Base-by-base conservation (phyloP, 2,888 invertebrate genomes). In the Cephus spinipes region DNA sequence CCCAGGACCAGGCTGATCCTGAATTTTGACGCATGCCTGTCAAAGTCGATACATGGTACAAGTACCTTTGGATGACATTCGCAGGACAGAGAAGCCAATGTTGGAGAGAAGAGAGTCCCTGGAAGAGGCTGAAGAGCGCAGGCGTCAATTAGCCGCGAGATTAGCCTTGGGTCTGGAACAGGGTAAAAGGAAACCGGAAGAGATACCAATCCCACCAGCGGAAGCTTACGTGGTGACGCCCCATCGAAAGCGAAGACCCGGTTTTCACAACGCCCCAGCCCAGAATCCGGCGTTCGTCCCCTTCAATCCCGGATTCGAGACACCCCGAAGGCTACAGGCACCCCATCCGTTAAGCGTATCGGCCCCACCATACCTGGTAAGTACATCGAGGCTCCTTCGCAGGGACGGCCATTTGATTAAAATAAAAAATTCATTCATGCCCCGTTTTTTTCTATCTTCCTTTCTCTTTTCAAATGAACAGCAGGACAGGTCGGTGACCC, bases 221-320 rank as follows among this genome's bases (percentile, higher is more conserved):
- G 96, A 96, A 90, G 96, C 96, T 87, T 97, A 97, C 88, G 96
- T 97, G 71, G 97, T 97, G 33, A 97, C 97, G 55, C 97, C 97
- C 15, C 97, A 97, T 92, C 93, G 97, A 85, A 97, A 97, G 92
- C 93, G 97, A 90, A 93, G 97, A 89, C 97, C 97, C 1, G 97
- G 97, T 76, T 97, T 97, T 87, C 96, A 97, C 90, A 97, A 97
- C 89, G 96, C 97, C 68, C 97, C 97, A 32, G 96, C 96, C 82
- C 97, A 97, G 89, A 97, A 97, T 92, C 96, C 96, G 81, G 96
- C 97, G 69, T 97, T 97, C 89, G 96, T 97, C 83, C 96, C 97
- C 79, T 96, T 96, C 89, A 88, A 92, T 91, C 87, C 92, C 81
- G 87, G 92, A 82, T 91, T 92, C 89, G 89, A 92, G 81, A 89